These are phyloP conservation scores for Drosophila carrolli DNA, from an alignment of 1,140 invertebrate species.

Conservation along the genomic window DNA sequence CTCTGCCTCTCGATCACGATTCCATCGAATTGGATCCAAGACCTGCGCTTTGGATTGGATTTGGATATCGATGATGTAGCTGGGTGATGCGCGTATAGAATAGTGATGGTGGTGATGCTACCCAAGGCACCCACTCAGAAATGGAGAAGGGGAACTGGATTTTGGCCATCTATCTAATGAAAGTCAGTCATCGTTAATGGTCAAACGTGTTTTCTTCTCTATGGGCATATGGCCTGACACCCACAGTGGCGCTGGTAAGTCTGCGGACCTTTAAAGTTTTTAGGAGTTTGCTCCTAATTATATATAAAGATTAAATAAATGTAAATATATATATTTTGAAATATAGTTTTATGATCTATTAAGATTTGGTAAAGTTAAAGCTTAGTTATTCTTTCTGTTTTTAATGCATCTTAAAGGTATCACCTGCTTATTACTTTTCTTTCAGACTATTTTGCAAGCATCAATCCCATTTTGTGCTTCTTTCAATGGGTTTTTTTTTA, in stretches of 20 bases:
- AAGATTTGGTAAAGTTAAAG: too few species aligned
- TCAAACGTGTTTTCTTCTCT: constrained; percentile 59
- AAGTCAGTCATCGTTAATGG: constrained; percentile 56
- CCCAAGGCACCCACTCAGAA: constrained; percentile 45
- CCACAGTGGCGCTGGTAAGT: constrained; percentile 33
- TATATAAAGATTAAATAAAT: too few species aligned
- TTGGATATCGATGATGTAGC: constrained; percentile 8
- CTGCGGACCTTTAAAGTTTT: not conserved
- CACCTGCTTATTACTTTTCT: too few species aligned
- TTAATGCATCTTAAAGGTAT: too few species aligned
- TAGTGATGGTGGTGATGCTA: constrained; percentile 9
- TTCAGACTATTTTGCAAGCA: too few species aligned
- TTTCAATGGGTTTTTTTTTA: too few species aligned
- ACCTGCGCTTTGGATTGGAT: not conserved
- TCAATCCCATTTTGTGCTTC: too few species aligned
- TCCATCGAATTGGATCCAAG: constrained; percentile 12
- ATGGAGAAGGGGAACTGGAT: constrained; percentile 57
- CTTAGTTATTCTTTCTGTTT: too few species aligned
- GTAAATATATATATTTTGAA: too few species aligned
- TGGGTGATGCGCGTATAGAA: not conserved
- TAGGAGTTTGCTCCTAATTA: too few species aligned
- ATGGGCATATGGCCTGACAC: constrained; percentile 38
- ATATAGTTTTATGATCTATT: too few species aligned
- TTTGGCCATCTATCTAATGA: constrained; percentile 50
- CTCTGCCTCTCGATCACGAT: constrained; percentile 28